phyloP scores from a whole-genome alignment of 2,113 vertebrate species.

The Marcusenius ussheri region DNA sequence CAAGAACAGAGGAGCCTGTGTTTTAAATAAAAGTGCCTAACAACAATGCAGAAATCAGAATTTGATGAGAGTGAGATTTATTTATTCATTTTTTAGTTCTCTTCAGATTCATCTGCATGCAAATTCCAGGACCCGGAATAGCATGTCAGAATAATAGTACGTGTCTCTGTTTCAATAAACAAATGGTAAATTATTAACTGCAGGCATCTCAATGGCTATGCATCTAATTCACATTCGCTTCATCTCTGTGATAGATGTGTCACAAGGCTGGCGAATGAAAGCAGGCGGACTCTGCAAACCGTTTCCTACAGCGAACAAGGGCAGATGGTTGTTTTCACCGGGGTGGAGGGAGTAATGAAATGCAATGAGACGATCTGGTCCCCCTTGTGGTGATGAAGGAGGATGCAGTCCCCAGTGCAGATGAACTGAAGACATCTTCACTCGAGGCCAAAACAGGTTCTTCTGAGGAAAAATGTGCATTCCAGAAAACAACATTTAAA shows the following conservation, averaged over 20 bases:
- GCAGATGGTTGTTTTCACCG: conserved; percentile 62
- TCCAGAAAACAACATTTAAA: neutral
- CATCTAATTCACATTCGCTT: conserved; percentile 56
- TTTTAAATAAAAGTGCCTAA: conserved; percentile 36
- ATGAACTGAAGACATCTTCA: conserved; percentile 35
- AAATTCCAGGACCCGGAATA: conserved; percentile 48
- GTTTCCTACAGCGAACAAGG: conserved; percentile 55
- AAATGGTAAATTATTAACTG: conserved; percentile 65
- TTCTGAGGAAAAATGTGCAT: neutral
- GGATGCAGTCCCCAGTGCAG: conserved; percentile 29
- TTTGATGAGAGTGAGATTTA: conserved; percentile 22
- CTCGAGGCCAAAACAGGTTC: neutral
- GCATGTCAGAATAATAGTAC: conserved; percentile 48
- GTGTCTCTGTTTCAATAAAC: conserved; percentile 58
- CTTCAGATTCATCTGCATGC: conserved; percentile 47
- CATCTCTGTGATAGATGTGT: conserved; percentile 55
- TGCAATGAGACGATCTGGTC: conserved; percentile 46
- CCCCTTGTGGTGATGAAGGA: conserved; percentile 32
- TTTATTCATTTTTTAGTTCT: conserved; percentile 32
- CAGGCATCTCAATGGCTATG: conserved; percentile 47
- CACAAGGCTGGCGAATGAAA: conserved; percentile 60
- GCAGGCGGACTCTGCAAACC: conserved; percentile 49
- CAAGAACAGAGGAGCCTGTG: neutral
- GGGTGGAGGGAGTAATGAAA: conserved; percentile 53
- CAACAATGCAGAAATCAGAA: conserved; percentile 38